These are phyloP conservation scores for Drosophila ogumai DNA, from an alignment of 1,140 invertebrate species.

Conservation along the genomic window DNA sequence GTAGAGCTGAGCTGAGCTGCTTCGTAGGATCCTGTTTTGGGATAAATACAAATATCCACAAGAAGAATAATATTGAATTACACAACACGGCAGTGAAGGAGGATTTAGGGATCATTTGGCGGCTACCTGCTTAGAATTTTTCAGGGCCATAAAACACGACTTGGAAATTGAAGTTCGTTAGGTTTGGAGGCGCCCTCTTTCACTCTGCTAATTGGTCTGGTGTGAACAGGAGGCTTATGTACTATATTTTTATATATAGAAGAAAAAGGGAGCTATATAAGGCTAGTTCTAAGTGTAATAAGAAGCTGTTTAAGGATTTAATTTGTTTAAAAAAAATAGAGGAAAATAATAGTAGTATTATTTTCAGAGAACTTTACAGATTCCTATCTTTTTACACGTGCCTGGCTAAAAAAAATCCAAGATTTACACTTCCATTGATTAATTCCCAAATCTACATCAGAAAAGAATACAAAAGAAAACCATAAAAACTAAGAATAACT, in stretches of 20 bases:
- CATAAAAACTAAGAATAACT: slow-evolving; percentile 21
- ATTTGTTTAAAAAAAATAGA: too few relatives aligned
- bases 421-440: slow-evolving; percentile 33
- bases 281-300: neutral
- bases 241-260: neutral
- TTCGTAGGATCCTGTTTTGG: slow-evolving; percentile 65
- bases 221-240: slow-evolving; percentile 14
- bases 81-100: slow-evolving; percentile 49
- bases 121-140: slow-evolving; percentile 58
- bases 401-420: neutral
- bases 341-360: too few relatives aligned
- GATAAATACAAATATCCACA: slow-evolving; percentile 50
- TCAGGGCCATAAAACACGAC: slow-evolving; percentile 38
- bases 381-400: slow-evolving; percentile 21
- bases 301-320: too few relatives aligned
- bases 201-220: slow-evolving; percentile 63
- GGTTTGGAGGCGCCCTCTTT: slow-evolving; percentile 40
- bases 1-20: slow-evolving; percentile 23
- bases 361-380: neutral
- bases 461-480: slow-evolving; percentile 23
- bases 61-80: slow-evolving; percentile 78
- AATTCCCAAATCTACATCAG: slow-evolving; percentile 25
- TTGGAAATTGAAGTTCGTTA: slow-evolving; percentile 45
- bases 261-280: neutral
- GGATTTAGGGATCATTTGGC: slow-evolving; percentile 37